phyloP scores from a whole-genome alignment of 2,888 invertebrate species.

The Stenolophus ochropezus region DNA sequence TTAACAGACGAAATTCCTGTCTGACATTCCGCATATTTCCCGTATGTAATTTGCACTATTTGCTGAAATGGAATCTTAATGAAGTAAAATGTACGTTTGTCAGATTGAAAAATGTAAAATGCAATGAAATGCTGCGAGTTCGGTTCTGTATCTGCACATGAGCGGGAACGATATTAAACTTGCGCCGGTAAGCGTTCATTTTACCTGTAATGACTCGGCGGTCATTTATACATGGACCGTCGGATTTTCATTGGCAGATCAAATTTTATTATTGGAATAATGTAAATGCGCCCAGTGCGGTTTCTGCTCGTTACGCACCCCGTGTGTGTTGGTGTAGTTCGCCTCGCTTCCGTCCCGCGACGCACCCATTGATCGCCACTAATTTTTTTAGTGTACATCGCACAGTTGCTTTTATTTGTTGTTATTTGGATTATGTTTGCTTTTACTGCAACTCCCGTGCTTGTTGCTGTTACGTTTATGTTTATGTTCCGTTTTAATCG shows the following conservation, averaged over 20 bases:
- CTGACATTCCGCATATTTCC: too few relatives aligned
- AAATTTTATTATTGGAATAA: slow-evolving; percentile 55
- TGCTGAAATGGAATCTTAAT: too few relatives aligned
- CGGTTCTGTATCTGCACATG: background rate
- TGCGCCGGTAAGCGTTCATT: slow-evolving; percentile 15
- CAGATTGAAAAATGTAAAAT: too few relatives aligned
- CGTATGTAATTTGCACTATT: too few relatives aligned
- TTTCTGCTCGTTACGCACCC: slow-evolving; percentile 8
- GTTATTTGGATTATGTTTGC: slow-evolving; percentile 44
- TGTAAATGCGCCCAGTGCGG: slow-evolving; percentile 42
- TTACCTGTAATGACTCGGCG: slow-evolving; percentile 42
- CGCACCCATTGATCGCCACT: slow-evolving; percentile 39
- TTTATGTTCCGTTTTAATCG: slow-evolving; percentile 17
- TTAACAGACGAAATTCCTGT: too few relatives aligned
- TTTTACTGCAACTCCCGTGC: slow-evolving; percentile 28
- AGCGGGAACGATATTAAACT: slow-evolving; percentile 1
- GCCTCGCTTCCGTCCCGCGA: background rate
- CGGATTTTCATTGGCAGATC: slow-evolving; percentile 50
- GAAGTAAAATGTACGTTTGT: too few relatives aligned
- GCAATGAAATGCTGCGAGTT: background rate
- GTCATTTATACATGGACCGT: slow-evolving; percentile 14
- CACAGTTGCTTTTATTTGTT: slow-evolving; percentile 38
- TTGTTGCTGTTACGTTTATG: slow-evolving; percentile 12
- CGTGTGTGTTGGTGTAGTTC: slow-evolving; percentile 17
- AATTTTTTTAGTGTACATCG: slow-evolving; percentile 40